Conservation (phyloP, 2,888 invertebrate genomes). For the Neria commutata region DNA sequence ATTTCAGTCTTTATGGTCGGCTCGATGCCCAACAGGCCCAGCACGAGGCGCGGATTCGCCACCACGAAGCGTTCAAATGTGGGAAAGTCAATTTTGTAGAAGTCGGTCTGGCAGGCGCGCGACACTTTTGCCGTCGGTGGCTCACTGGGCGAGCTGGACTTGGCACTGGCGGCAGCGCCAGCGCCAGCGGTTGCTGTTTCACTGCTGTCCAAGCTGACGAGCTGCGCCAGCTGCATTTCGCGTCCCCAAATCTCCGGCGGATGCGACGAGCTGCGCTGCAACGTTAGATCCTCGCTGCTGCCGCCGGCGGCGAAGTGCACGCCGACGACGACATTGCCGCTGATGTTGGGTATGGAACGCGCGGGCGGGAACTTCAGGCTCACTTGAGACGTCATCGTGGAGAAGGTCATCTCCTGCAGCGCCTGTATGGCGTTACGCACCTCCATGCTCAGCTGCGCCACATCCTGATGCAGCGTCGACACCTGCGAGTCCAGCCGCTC, state of each 20-base stretch:
- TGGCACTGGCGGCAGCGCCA: slow-evolving; percentile 32
- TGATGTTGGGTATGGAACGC: slow-evolving; percentile 83
- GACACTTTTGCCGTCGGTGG: slow-evolving; percentile 27
- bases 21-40: slow-evolving; percentile 76
- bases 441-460: slow-evolving; percentile 84
- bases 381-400: slow-evolving; percentile 62
- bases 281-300: slow-evolving; percentile 41
- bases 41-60: slow-evolving; percentile 75
- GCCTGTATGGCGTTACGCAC: slow-evolving; percentile 84
- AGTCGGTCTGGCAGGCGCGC: slow-evolving; percentile 57
- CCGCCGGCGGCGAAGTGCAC: slow-evolving; percentile 44
- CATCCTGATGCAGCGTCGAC: slow-evolving; percentile 82
- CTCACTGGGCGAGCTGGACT: slow-evolving; percentile 31
- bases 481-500: slow-evolving; percentile 84
- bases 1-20: slow-evolving; percentile 63
- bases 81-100: slow-evolving; percentile 57
- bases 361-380: slow-evolving; percentile 70
- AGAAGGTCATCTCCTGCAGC: slow-evolving; percentile 76
- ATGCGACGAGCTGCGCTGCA: slow-evolving; percentile 82
- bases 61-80: slow-evolving; percentile 65
- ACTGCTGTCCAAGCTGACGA: background rate
- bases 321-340: slow-evolving; percentile 55
- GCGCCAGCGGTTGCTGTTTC: background rate
- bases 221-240: slow-evolving; percentile 61
- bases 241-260: slow-evolving; percentile 85